Evolutionary conservation across 2,888 invertebrate genomes (phyloP).

Genomic region (Thalpophila matura): DNA sequence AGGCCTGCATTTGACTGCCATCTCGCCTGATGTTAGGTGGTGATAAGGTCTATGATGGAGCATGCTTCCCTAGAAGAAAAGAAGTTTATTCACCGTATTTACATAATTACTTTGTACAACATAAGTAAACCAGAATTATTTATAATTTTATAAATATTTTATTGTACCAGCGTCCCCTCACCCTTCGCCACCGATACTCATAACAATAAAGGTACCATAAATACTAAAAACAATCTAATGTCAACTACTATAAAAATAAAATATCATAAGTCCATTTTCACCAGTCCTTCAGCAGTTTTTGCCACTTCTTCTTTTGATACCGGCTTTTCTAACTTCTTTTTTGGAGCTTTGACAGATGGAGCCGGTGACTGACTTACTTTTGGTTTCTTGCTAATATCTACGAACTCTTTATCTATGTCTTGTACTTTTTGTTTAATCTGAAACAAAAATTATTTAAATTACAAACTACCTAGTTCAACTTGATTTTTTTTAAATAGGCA

Average conservation of each 20-base stretch:
- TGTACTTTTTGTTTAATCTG: conserved; percentile 86
- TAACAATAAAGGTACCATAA: conserved; percentile 25
- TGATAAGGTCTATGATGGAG: too few species aligned
- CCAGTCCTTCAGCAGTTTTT: conserved; percentile 77
- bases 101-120: too few species aligned
- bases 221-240: not conserved
- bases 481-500: too few species aligned
- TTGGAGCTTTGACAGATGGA: conserved; percentile 67
- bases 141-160: too few species aligned
- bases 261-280: conserved; percentile 83
- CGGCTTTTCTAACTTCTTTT: conserved; percentile 72
- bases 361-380: conserved; percentile 65
- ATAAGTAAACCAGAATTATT: too few species aligned
- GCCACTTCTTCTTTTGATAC: conserved; percentile 81
- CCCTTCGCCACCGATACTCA: too few species aligned
- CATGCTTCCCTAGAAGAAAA: too few species aligned
- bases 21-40: too few species aligned
- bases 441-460: conserved; percentile 55
- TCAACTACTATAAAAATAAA: conserved; percentile 10
- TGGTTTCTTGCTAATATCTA: conserved; percentile 79
- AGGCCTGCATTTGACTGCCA: too few species aligned
- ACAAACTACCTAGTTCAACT: too few species aligned
- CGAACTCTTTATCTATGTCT: conserved; percentile 84
- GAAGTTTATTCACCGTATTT: too few species aligned
- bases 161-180: too few species aligned